Base-by-base conservation (phyloP, 2,797 vertebrate species). In the Ataeniobius toweri region DNA sequence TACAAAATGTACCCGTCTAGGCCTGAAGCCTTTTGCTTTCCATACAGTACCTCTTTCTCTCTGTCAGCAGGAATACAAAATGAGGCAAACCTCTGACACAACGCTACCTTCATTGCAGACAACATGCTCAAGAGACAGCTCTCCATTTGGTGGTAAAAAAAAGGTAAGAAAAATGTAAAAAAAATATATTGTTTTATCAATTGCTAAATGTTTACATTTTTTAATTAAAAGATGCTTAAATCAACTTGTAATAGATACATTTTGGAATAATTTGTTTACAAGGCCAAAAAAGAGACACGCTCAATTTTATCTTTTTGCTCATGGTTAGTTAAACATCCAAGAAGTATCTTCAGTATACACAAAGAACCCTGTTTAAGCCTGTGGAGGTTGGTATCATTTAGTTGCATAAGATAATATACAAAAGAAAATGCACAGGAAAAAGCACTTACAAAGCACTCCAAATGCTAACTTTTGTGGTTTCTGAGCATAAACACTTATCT, bases 11-110 rank as follows among this genome's bases (percentile, higher is more conserved):
- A 81, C 39, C 9, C 80, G 86, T 80, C 72, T 80, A 82, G 83
- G 86, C 89, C 85, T 67, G 81, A 73, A 89, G 91, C 81, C 76
- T 68, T 73, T 67, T 77, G 73, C 75, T 83, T 71, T 50, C 75
- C 46, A 83, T 79, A 65, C 41, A n/a, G 71, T n/a, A 7, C 9
- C 12, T 71, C 53, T 84, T 83, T 86, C 51, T 78, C 72, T 77
- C 72, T n/a, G 85, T 93, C 91, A 92, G 90, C 91, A 91, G 58
- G 87, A 93, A 89, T n/a, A 79, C 71, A 68, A 84, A 87, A 86
- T 72, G 70, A 77, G 51, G 44, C 58, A 65, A 80, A 84, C 80
- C 73, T 71, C 31, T 75, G 74, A 65, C 75, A 80, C 69, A 71
- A 26, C 68, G 77, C 76, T 68, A 6, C 36, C 39, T 83, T 46